Evolutionary conservation across 2,797 vertebrate species (phyloP).

Genomic region (Potorous gilbertii): DNA sequence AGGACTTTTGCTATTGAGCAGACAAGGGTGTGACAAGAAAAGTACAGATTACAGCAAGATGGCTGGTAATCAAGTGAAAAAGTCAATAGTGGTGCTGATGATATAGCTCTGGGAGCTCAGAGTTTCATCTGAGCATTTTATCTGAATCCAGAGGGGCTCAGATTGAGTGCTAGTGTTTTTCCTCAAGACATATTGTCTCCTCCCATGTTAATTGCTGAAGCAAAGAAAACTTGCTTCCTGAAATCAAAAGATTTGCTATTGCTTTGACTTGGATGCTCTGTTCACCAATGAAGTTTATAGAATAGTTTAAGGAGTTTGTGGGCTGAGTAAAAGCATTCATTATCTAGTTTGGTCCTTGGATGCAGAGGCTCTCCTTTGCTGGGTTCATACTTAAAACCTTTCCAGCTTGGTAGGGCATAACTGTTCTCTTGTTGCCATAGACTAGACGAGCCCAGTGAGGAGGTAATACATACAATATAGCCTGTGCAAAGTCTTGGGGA

Average conservation of each 20-base stretch:
- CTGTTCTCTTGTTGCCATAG: background rate
- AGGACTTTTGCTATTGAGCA: slow-evolving; percentile 14
- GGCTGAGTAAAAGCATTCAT: background rate
- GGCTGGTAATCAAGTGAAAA: slow-evolving; percentile 7
- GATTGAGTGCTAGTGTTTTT: slow-evolving; percentile 19
- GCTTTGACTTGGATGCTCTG: background rate
- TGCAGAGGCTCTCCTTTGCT: background rate
- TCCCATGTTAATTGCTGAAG: background rate
- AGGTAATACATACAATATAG: background rate
- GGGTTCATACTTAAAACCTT: background rate
- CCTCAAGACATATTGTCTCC: slow-evolving; percentile 28
- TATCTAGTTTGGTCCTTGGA: background rate
- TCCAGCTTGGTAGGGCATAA: background rate
- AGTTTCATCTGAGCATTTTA: slow-evolving; percentile 6
- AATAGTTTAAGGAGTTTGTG: background rate
- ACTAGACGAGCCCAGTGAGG: background rate
- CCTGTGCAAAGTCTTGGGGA: background rate
- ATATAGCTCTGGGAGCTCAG: background rate
- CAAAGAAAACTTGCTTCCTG: background rate
- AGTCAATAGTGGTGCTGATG: background rate
- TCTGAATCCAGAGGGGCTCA: background rate
- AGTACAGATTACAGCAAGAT: background rate
- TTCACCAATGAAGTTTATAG: background rate
- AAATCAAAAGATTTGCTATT: background rate
- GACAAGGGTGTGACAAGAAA: background rate